Conservation (phyloP, 2,797 vertebrate genomes). For the Centropyge bicolor region DNA sequence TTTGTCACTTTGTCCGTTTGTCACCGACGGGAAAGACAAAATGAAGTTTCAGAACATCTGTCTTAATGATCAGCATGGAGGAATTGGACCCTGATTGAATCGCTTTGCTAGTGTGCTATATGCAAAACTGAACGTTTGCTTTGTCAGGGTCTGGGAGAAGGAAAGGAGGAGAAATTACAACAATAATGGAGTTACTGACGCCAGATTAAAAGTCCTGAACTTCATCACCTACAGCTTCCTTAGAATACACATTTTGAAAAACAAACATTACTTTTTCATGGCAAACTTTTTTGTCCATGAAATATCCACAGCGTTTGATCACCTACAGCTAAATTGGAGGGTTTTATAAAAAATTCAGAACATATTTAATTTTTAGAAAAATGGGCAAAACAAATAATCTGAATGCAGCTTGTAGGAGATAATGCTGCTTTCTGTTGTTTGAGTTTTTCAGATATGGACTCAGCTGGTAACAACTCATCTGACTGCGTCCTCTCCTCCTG, state of each 20-base stretch:
- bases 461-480: background rate
- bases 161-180: slow-evolving; percentile 52
- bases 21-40: slow-evolving; percentile 80
- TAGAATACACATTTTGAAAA: no score
- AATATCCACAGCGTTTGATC: background rate
- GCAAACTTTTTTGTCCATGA: background rate
- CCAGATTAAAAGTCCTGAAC: background rate
- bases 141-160: slow-evolving; percentile 54
- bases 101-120: slow-evolving; percentile 29
- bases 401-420: background rate
- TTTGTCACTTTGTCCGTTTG: slow-evolving; percentile 82
- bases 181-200: background rate
- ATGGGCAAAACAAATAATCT: background rate
- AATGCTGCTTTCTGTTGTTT: background rate
- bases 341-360: background rate
- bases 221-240: background rate
- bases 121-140: slow-evolving; percentile 14
- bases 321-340: background rate
- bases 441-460: background rate
- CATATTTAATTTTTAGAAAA: background rate
- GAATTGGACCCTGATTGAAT: slow-evolving; percentile 40
- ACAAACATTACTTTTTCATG: background rate
- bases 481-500: slow-evolving; percentile 49
- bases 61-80: slow-evolving; percentile 71
- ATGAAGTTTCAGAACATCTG: slow-evolving; percentile 82